Evolutionary conservation across 2,113 vertebrate species (phyloP), one percentile per base, ranked within the genome.

Genomic region (Eira barbara): DNA sequence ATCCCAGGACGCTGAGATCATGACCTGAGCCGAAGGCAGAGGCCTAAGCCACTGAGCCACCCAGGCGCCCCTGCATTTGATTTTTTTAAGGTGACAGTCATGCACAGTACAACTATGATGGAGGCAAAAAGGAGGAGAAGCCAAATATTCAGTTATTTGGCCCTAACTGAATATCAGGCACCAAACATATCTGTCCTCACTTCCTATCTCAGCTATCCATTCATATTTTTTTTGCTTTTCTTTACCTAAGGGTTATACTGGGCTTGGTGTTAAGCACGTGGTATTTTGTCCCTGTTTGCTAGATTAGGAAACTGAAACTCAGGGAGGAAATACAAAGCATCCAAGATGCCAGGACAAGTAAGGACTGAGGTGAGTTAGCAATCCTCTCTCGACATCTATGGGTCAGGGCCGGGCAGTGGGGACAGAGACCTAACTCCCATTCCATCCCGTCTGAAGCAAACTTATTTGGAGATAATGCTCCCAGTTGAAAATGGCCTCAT

Each of bases 351-450:
- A 18, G 25, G 23, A 14, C 11, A 52, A 17, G 42, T 1, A 17
- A 61, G 18, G 34, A 29, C 25, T 8, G 2, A n/a, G 8, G 7
- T 9, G 34, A 39, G 6, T 34, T 23, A 12, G 3, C 10, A 6
- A 29, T 13, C 3, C 7, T 52, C 36, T 25, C 27, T 3, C 8
- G 21, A 3, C 14, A 4, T 47, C 21, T 0, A 0, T 69, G 17
- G 29, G 14, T 55, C n/a, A 79, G 34, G 31, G 15, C 0, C 0
- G 12, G 2, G 20, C 23, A 12, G 21, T 47, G 2, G 52, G 14
- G 15, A 2, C 7, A 73, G 2, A 0, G 20, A 8, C 2, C 55
- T 74, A n/a, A 14, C 14, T 27, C 47, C 29, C 0, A 25, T 20
- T 65, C 23, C 25, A 34, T 73, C 21, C 11, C 13, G 0, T 47